Evolutionary conservation across 2,113 vertebrate species (phyloP).

Genomic region (Canis aureus): DNA sequence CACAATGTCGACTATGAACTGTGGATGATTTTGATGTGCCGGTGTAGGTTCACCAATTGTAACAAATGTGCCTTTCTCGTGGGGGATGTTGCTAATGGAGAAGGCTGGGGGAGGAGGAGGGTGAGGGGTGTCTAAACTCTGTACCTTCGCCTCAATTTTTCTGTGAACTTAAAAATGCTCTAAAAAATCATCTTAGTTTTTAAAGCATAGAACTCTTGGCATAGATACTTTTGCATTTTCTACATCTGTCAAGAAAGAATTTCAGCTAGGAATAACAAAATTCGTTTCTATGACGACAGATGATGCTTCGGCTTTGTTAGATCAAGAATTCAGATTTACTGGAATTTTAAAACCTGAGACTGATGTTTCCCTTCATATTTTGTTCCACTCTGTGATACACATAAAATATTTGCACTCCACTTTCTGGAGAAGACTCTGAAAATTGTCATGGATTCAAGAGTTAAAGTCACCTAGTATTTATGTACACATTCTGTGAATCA

Average conservation of each 20-base stretch:
- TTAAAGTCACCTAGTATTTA: not conserved
- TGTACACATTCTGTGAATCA: not conserved
- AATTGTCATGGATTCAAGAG: not conserved
- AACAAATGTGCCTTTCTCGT: not conserved
- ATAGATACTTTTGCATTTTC: not conserved
- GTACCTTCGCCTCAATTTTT: not conserved
- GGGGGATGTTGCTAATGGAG: not conserved
- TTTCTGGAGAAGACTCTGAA: not conserved
- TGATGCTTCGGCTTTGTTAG: not conserved
- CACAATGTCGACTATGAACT: rapidly evolving
- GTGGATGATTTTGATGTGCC: no score
- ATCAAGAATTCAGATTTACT: not conserved
- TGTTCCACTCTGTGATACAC: not conserved
- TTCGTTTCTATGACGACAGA: not conserved
- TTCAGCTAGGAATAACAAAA: constrained; percentile 47
- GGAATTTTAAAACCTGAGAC: not conserved
- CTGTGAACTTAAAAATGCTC: not conserved
- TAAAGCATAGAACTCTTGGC: not conserved
- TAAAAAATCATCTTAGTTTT: not conserved
- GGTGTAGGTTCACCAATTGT: not conserved
- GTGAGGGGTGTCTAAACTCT: not conserved
- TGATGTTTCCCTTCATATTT: not conserved
- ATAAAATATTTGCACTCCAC: not conserved
- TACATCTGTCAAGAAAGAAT: not conserved
- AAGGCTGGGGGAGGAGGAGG: no score